phyloP scores from a whole-genome alignment of 1,140 invertebrate species.

The Cotesia vestalis region DNA sequence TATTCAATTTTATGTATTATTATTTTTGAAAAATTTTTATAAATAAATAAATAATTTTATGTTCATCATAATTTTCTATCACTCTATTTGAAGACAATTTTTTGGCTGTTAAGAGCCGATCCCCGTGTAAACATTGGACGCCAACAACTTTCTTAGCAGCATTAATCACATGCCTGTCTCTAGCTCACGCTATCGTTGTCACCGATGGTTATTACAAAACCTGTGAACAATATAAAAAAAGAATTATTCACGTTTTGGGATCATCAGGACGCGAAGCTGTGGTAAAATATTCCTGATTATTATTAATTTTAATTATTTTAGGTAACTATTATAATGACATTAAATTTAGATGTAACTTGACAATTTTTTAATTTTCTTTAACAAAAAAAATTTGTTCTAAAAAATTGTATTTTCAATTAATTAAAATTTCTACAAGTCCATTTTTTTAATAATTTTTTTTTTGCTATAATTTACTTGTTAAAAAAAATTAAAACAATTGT shows the following conservation, averaged over 20 bases:
- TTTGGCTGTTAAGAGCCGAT: constrained; percentile 56
- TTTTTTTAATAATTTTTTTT: too few relatives aligned
- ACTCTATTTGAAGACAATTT: too few relatives aligned
- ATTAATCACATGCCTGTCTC: constrained; percentile 69
- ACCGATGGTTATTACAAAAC: constrained; percentile 75
- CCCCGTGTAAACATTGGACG: constrained; percentile 70
- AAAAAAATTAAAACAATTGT: too few relatives aligned
- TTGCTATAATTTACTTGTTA: too few relatives aligned
- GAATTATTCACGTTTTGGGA: constrained; percentile 64
- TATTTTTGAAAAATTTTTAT: too few relatives aligned
- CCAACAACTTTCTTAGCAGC: constrained; percentile 67
- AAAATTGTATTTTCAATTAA: too few relatives aligned
- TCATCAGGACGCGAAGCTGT: constrained; percentile 57
- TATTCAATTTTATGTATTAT: neutral
- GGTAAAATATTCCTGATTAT: constrained; percentile 43
- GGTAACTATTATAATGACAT: constrained; percentile 3
- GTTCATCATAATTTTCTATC: too few relatives aligned
- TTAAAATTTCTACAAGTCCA: too few relatives aligned
- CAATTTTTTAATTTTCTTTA: too few relatives aligned
- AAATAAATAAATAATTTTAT: too few relatives aligned
- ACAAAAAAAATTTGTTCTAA: too few relatives aligned
- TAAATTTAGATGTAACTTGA: too few relatives aligned
- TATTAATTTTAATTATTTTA: constrained; percentile 1
- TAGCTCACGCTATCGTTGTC: constrained; percentile 70
- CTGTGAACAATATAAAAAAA: constrained; percentile 72